Conservation (phyloP, 2,113 vertebrate genomes). For the Chaetodon auriga region DNA sequence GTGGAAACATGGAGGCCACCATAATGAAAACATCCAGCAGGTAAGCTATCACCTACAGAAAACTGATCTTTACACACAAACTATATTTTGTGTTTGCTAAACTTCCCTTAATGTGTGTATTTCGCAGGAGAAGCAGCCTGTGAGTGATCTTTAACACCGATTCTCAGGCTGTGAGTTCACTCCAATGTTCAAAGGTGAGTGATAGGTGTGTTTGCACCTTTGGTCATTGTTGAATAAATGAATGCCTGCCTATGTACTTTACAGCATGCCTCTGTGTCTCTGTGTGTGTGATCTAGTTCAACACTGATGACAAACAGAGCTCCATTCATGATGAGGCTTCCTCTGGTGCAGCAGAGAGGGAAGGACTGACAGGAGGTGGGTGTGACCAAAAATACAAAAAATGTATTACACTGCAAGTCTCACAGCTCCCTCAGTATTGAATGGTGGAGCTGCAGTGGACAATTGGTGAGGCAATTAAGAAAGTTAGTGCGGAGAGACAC, state of each 20-base stretch:
- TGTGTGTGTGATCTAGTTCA: neutral
- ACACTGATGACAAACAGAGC: slow-evolving; percentile 9
- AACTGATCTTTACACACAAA: neutral
- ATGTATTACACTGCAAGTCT: slow-evolving; percentile 50
- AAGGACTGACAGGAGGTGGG: slow-evolving; percentile 60
- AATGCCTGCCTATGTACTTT: neutral
- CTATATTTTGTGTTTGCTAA: neutral
- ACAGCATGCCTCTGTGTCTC: neutral
- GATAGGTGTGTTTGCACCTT: neutral
- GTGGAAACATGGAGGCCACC: neutral
- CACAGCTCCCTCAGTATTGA: slow-evolving; percentile 58
- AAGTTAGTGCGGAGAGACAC: neutral
- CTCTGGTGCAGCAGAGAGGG: slow-evolving; percentile 35
- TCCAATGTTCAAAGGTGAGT: slow-evolving; percentile 24
- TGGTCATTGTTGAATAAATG: neutral
- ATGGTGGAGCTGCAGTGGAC: slow-evolving; percentile 57
- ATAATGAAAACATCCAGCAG: neutral
- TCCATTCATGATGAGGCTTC: slow-evolving; percentile 57
- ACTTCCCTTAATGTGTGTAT: neutral
- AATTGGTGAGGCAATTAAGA: slow-evolving; percentile 16
- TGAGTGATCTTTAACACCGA: neutral
- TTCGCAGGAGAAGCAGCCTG: neutral
- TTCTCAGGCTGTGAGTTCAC: neutral
- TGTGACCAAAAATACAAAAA: slow-evolving; percentile 68
- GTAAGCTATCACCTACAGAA: neutral